Evolutionary conservation across 2,888 invertebrate genomes (phyloP).

Genomic region (Blera fallax): DNA sequence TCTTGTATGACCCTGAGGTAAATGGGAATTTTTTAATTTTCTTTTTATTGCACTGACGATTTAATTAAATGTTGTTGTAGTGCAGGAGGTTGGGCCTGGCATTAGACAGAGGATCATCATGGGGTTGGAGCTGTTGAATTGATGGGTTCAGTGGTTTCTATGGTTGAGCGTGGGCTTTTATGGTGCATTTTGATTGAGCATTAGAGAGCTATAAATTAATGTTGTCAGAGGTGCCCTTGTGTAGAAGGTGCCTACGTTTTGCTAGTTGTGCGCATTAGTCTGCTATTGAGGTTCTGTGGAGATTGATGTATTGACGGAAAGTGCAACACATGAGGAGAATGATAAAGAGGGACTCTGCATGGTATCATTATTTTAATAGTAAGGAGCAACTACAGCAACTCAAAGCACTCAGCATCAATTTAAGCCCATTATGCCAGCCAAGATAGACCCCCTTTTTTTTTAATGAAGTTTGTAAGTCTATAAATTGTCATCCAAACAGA

Average conservation of each 20-base stretch:
- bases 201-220: slow-evolving; percentile 46
- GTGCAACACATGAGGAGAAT: not conserved
- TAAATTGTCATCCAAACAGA: no score
- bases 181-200: not conserved
- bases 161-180: slow-evolving; percentile 42
- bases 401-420: no score
- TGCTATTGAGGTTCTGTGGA: not conserved
- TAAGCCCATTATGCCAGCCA: no score
- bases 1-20: slow-evolving; percentile 18
- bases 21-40: slow-evolving; percentile 37
- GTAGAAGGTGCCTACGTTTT: not conserved
- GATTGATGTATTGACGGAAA: not conserved
- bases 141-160: slow-evolving; percentile 60
- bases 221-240: not conserved
- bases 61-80: slow-evolving; percentile 54
- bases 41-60: slow-evolving; percentile 47
- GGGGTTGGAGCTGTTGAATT: slow-evolving; percentile 31
- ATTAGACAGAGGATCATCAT: not conserved
- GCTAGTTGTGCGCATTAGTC: not conserved
- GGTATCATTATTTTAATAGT: not conserved
- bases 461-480: no score
- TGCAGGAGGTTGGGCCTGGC: not conserved
- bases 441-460: no score
- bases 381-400: no score
- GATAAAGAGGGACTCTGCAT: not conserved